These are phyloP conservation scores for Xiphydria camelus DNA, from an alignment of 2,888 invertebrate species.

Conservation along the genomic window DNA sequence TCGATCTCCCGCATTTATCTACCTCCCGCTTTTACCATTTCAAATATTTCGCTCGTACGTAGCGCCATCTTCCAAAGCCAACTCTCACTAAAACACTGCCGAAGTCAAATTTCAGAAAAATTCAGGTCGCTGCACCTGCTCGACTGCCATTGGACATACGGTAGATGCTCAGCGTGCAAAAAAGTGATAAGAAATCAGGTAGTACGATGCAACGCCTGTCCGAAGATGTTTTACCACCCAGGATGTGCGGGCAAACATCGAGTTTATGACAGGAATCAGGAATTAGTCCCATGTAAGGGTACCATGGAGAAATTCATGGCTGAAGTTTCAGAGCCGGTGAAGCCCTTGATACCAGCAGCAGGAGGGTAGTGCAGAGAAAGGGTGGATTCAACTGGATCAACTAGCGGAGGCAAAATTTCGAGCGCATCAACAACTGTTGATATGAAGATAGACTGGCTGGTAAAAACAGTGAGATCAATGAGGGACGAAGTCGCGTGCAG, in stretches of 20 bases:
- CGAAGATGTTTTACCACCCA: constrained; percentile 12
- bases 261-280: constrained; percentile 2
- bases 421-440: background rate
- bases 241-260: constrained; percentile 8
- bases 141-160: no score
- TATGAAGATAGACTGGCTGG: background rate
- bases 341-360: background rate
- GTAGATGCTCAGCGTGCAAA: no score
- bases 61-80: no score
- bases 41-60: no score
- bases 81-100: no score
- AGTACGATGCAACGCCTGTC: no score
- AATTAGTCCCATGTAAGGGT: constrained; percentile 6
- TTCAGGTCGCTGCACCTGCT: no score
- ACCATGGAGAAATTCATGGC: background rate
- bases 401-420: background rate
- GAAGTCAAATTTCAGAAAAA: no score
- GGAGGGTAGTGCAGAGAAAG: background rate
- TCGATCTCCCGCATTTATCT: no score
- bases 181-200: no score
- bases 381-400: background rate
- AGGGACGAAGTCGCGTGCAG: constrained; percentile 2
- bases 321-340: background rate
- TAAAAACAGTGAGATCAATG: constrained; percentile 5
- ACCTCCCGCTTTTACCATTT: no score